Evolutionary conservation across 2,888 invertebrate species (phyloP).

Genomic region (Dicycla oo): DNA sequence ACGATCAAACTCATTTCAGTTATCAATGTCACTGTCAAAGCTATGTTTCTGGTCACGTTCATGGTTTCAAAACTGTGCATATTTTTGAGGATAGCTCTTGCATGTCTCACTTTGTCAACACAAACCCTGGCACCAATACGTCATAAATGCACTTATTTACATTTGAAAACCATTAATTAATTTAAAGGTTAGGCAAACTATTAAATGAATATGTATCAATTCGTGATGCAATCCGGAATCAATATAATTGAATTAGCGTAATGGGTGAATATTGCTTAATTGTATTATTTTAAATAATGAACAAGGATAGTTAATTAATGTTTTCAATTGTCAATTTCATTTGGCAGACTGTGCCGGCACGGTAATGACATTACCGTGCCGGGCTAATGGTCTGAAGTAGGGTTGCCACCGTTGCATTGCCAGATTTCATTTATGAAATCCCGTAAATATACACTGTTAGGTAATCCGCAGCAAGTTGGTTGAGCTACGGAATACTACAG

Average conservation of each 20-base stretch:
- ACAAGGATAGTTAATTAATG: slow-evolving; percentile 60
- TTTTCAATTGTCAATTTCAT: slow-evolving; percentile 71
- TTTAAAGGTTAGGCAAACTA: slow-evolving; percentile 39
- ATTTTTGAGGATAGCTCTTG: neutral
- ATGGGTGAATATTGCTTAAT: slow-evolving; percentile 53
- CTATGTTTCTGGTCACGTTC: neutral
- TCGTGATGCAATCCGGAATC: slow-evolving; percentile 39
- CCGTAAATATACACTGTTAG: slow-evolving; percentile 3
- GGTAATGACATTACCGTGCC: too few species aligned
- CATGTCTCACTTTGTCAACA: neutral
- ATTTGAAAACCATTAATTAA: slow-evolving; percentile 37
- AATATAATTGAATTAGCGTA: slow-evolving; percentile 46
- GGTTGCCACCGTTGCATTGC: slow-evolving; percentile 35
- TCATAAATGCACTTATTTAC: slow-evolving; percentile 32
- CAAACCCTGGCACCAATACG: slow-evolving; percentile 43
- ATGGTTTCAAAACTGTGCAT: slow-evolving; percentile 19
- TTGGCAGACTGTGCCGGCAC: slow-evolving; percentile 61
- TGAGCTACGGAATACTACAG: slow-evolving; percentile 18
- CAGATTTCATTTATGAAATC: slow-evolving; percentile 39
- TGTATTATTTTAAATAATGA: slow-evolving; percentile 49
- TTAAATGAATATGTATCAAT: slow-evolving; percentile 34
- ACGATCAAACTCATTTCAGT: neutral
- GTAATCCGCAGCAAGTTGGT: slow-evolving; percentile 14
- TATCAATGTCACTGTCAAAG: slow-evolving; percentile 1
- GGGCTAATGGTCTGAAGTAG: slow-evolving; percentile 59